Percentiles rank a stretch among this genome's conserved stretches.
These are phyloP conservation scores for Galleria mellonella DNA, from an alignment of 1,140 invertebrate genomes.

Conservation along the genomic window DNA sequence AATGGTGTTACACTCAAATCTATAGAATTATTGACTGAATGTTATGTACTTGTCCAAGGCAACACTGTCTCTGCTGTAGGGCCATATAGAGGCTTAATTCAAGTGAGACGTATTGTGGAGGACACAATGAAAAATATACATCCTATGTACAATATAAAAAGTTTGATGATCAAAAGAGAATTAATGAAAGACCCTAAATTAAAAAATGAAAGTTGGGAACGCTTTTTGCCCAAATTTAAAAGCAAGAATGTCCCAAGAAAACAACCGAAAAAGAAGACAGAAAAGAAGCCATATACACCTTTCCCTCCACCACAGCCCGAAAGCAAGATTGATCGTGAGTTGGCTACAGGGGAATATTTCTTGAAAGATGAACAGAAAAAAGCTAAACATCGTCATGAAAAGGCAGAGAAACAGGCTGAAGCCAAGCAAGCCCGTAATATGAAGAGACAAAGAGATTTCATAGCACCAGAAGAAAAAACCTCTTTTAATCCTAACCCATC, in stretches of 20 bases:
- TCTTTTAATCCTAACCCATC: slow-evolving; percentile 13
- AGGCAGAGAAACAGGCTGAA: slow-evolving; percentile 83
- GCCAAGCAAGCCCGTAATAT: slow-evolving; percentile 84
- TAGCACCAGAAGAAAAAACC: slow-evolving; percentile 84
- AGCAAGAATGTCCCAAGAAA: slow-evolving; percentile 95
- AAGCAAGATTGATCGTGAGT: slow-evolving; percentile 94
- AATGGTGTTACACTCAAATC: slow-evolving; percentile 98
- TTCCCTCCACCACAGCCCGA: slow-evolving; percentile 96
- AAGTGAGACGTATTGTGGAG: slow-evolving; percentile 93
- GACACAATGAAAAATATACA: slow-evolving; percentile 99
- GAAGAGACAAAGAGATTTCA: slow-evolving; percentile 85
- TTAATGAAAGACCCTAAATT: slow-evolving; percentile 93
- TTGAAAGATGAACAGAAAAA: slow-evolving; percentile 89
- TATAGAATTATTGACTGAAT: slow-evolving; percentile 97
- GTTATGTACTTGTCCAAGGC: slow-evolving; percentile 98
- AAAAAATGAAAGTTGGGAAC: slow-evolving; percentile 96
- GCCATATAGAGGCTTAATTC: slow-evolving; percentile 94
- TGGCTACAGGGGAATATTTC: slow-evolving; percentile 98
- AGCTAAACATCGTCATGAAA: slow-evolving; percentile 82
- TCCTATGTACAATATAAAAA: slow-evolving; percentile 99
- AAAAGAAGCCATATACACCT: slow-evolving; percentile 96
- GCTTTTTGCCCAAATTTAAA: slow-evolving; percentile 97
- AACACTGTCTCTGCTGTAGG: slow-evolving; percentile 98
- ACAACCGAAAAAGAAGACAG: slow-evolving; percentile 88
- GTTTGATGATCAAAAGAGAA: slow-evolving; percentile 98